Evolutionary conservation across 2,888 invertebrate species (phyloP), one percentile per base, ranked within the genome.

Genomic region (Drosophila meridionalis): DNA sequence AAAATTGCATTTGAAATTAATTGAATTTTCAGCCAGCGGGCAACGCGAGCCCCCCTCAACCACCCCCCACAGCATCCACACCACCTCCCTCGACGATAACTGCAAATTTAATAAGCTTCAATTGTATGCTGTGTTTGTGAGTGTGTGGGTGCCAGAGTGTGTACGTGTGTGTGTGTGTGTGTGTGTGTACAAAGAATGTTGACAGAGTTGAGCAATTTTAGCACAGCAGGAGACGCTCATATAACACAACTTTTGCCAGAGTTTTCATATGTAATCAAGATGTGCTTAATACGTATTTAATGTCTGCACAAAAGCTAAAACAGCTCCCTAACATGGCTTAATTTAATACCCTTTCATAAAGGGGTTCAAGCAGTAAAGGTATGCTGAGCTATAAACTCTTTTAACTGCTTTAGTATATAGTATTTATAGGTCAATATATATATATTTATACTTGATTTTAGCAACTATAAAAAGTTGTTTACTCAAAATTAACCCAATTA

Each of bases 1-100:
- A 78, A 83, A 83, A 83, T 81, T 87, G 84, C 87, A 83, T 83
- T 83, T 84, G 82, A 74, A 83, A 87, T 83, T 87, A 83, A 83
- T 83, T 83, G 83, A 87, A 83, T 83, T 83, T 83, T 67, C 76
- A 56, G 59, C 65, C 72, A 62, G 52, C 32, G 80, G 64, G 69
- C 47, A 62, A 50, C 48, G 32, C 6, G 38, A 53, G 14, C 28
- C 53, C 53, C 36, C 1, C 11, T 2, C 6, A 34, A 14, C n/a
- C 42, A n/a, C n/a, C 4, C 3, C 28, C 12, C 20, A 4, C 38
- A 53, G 20, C 12, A 2, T 7, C 38, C 36, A 7, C 34, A 32
- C 3, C 26, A 52, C 7, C 20, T 36, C 52, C 36, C 40, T 7
- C 42, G 36, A 55, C 53, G 64, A 43, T 53, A 52, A 42, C 38